Conservation (phyloP, 2,888 invertebrate species). For the Chironomus riparius region DNA sequence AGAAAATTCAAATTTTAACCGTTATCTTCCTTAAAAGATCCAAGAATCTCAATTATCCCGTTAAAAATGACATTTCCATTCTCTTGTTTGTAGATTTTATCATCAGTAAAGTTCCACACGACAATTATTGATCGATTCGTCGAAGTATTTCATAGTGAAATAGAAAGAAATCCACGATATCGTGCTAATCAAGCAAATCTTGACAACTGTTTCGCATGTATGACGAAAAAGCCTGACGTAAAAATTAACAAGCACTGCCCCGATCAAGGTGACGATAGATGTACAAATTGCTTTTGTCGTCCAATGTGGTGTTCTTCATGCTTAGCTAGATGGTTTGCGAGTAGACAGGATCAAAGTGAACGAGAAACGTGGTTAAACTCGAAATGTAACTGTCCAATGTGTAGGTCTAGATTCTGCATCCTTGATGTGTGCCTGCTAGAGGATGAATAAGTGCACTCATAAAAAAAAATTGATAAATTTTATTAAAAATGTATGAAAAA, state of each 20-base stretch:
- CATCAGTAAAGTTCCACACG: conserved; percentile 64
- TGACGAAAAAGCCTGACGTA: conserved; percentile 67
- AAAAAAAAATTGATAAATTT: too few relatives aligned
- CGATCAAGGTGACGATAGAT: conserved; percentile 39
- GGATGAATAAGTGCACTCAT: too few relatives aligned
- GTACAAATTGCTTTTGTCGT: conserved; percentile 17
- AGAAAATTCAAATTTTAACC: too few relatives aligned
- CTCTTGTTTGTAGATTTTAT: conserved; percentile 45
- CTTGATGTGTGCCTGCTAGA: conserved; percentile 60
- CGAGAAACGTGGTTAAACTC: conserved; percentile 70
- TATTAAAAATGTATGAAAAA: too few relatives aligned
- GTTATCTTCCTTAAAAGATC: too few relatives aligned
- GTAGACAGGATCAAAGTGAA: conserved; percentile 60
- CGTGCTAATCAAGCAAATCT: conserved; percentile 44
- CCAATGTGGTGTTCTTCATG: conserved; percentile 58
- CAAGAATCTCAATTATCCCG: too few relatives aligned
- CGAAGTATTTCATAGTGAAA: conserved; percentile 68
- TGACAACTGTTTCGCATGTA: conserved; percentile 83
- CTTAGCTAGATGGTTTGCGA: conserved; percentile 80
- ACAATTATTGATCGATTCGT: conserved; percentile 76
- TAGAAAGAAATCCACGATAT: conserved; percentile 34
- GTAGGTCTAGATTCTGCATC: conserved; percentile 74
- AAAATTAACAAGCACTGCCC: conserved; percentile 66
- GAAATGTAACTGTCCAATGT: conserved; percentile 82
- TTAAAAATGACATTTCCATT: not conserved